Percentiles rank a stretch among this genome's conserved stretches.
Evolutionary conservation across 2,113 vertebrate species (phyloP).

Genomic region (Brienomyrus longianalis): DNA sequence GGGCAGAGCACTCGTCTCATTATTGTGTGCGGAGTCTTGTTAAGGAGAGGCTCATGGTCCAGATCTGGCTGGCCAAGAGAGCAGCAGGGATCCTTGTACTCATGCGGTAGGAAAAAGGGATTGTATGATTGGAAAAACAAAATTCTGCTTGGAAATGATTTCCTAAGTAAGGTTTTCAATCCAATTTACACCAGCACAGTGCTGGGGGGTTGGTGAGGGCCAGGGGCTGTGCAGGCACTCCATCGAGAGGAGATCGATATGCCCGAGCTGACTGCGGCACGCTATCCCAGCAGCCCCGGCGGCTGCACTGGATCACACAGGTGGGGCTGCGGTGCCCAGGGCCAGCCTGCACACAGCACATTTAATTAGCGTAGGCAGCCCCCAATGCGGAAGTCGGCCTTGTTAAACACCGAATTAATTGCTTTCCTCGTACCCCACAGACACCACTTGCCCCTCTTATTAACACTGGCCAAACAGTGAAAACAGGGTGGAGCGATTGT

Average conservation of each 20-base stretch:
- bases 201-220: slow-evolving; percentile 29
- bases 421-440: slow-evolving; percentile 19
- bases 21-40: background rate
- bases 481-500: slow-evolving; percentile 12
- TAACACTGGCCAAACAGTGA: slow-evolving; percentile 27
- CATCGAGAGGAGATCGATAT: slow-evolving; percentile 41
- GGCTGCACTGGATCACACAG: background rate
- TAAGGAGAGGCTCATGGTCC: background rate
- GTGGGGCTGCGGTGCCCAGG: background rate
- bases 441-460: slow-evolving; percentile 20
- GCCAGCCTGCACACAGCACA: slow-evolving; percentile 9
- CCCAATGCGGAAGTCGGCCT: slow-evolving; percentile 20
- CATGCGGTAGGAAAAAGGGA: slow-evolving; percentile 1
- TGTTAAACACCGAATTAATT: slow-evolving; percentile 34
- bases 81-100: background rate
- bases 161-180: slow-evolving; percentile 28
- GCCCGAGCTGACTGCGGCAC: background rate
- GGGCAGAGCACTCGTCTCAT: background rate
- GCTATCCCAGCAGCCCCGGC: slow-evolving; percentile 8
- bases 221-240: slow-evolving; percentile 40
- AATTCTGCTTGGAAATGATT: slow-evolving; percentile 29
- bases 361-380: slow-evolving; percentile 26
- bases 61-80: background rate
- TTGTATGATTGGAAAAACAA: slow-evolving; percentile 15
- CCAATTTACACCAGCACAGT: slow-evolving; percentile 25